phyloP scores from a whole-genome alignment of 2,888 invertebrate species.

The Lottia gigantea region DNA sequence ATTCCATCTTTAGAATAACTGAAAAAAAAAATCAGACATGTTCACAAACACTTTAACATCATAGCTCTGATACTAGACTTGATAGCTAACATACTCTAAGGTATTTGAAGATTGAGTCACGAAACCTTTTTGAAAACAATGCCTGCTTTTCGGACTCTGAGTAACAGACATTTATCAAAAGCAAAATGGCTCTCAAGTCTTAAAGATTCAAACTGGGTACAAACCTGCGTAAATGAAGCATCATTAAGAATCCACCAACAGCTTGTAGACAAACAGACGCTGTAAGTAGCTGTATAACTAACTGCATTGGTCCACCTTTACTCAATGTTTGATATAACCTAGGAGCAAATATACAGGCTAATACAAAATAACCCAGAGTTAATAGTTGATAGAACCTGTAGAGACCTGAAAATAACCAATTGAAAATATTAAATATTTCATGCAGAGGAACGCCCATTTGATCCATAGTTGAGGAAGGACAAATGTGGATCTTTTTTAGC shows the following conservation, averaged over 20 bases:
- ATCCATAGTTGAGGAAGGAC: too few relatives aligned
- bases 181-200: too few relatives aligned
- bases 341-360: slow-evolving; percentile 62
- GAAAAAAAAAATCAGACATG: slow-evolving; percentile 30
- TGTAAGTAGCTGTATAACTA: slow-evolving; percentile 60
- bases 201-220: slow-evolving; percentile 1
- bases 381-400: slow-evolving; percentile 61
- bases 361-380: slow-evolving; percentile 58
- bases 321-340: slow-evolving; percentile 56
- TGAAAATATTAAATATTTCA: too few relatives aligned
- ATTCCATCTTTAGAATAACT: slow-evolving; percentile 63
- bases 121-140: too few relatives aligned
- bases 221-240: slow-evolving; percentile 59
- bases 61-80: too few relatives aligned
- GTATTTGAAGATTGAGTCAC: too few relatives aligned
- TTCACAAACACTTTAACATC: too few relatives aligned
- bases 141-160: too few relatives aligned
- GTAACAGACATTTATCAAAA: too few relatives aligned
- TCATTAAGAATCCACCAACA: slow-evolving; percentile 54
- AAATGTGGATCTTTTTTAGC: too few relatives aligned
- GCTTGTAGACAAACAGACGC: slow-evolving; percentile 57
- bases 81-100: too few relatives aligned
- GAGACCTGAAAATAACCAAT: slow-evolving; percentile 46
- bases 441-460: too few relatives aligned
- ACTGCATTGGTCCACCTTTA: slow-evolving; percentile 64